Percentiles rank a stretch among this genome's conserved stretches.
These are phyloP conservation scores for Salarias fasciatus DNA, from an alignment of 2,797 vertebrate genomes.

Conservation along the genomic window DNA sequence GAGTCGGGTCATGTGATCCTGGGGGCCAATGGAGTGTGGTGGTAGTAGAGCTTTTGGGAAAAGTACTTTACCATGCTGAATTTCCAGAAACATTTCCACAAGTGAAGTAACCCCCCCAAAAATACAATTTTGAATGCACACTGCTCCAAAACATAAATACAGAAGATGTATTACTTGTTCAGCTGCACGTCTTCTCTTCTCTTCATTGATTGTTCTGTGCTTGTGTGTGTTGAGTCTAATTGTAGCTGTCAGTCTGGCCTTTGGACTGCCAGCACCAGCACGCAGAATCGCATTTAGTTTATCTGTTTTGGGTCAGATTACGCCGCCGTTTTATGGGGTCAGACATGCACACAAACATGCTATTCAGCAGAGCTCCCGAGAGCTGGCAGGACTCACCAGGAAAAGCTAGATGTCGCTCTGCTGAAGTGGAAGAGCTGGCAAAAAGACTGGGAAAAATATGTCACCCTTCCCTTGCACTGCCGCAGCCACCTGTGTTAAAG, in stretches of 20 bases:
- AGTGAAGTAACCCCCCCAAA: constrained; percentile 38
- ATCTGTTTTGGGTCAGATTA: constrained; percentile 31
- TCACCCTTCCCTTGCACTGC: constrained; percentile 41
- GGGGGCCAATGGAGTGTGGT: constrained; percentile 67
- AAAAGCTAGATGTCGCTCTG: constrained; percentile 20
- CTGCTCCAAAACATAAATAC: neutral
- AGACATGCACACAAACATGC: constrained; percentile 9
- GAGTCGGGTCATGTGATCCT: constrained; percentile 79
- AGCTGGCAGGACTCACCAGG: constrained; percentile 4
- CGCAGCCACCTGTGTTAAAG: constrained; percentile 33
- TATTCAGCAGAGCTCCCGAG: constrained; percentile 22
- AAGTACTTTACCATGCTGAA: constrained; percentile 59
- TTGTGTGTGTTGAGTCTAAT: neutral
- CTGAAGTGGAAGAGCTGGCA: constrained; percentile 44
- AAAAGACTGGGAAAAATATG: constrained; percentile 46
- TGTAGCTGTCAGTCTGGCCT: constrained; percentile 19
- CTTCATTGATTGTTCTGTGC: neutral
- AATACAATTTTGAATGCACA: constrained; percentile 31
- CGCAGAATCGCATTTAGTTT: constrained; percentile 26
- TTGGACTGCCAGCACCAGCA: constrained; percentile 22
- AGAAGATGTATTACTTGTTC: constrained; percentile 1
- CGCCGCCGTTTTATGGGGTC: constrained; percentile 1
- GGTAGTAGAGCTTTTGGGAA: constrained; percentile 35
- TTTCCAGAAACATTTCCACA: constrained; percentile 50
- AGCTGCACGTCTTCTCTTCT: neutral